Percentiles rank a stretch among this genome's conserved stretches.
phyloP scores from a whole-genome alignment of 2,797 vertebrate genomes.

The Lepilemur ruficaudatus region DNA sequence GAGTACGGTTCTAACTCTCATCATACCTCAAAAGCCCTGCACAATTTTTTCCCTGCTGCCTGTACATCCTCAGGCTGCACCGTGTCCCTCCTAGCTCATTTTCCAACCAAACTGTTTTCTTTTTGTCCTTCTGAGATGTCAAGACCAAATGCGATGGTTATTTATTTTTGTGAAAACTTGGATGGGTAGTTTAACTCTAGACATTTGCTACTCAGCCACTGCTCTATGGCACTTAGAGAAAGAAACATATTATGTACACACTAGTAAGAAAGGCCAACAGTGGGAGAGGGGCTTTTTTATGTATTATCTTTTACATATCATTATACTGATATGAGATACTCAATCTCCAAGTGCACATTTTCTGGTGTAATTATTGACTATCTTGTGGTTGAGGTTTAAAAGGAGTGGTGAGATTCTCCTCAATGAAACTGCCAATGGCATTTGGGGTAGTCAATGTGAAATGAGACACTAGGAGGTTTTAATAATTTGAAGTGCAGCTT shows the following conservation, averaged over 20 bases:
- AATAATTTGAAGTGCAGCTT: not conserved
- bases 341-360: not conserved
- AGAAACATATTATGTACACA: not conserved
- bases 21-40: not conserved
- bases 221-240: not conserved
- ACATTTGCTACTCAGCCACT: not conserved
- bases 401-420: not conserved
- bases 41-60: not conserved
- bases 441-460: not conserved
- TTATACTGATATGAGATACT: not conserved
- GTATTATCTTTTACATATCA: not conserved
- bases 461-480: not conserved
- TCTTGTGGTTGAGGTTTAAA: not conserved
- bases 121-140: not conserved
- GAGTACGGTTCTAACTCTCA: not conserved
- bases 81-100: not conserved
- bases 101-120: not conserved
- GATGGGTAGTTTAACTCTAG: not conserved
- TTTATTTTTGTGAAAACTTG: not conserved
- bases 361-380: not conserved
- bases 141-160: not conserved
- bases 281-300: not conserved
- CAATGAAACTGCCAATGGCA: not conserved
- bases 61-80: not conserved
- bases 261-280: not conserved